phyloP scores from a whole-genome alignment of 2,113 vertebrate genomes.

The Ranitomeya variabilis region DNA sequence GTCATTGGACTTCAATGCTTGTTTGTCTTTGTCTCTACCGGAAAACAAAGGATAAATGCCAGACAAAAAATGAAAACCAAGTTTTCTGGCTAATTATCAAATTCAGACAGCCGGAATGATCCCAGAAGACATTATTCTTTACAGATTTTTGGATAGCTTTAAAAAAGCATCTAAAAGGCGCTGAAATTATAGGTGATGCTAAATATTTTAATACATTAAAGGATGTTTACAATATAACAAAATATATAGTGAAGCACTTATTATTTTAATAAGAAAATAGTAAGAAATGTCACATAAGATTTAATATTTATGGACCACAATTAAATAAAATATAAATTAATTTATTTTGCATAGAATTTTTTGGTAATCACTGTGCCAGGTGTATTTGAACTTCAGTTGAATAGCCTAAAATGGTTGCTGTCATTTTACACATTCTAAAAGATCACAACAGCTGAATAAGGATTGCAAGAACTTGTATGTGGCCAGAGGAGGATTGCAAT shows the following conservation, averaged over 20 bases:
- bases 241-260: not conserved
- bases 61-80: slow-evolving; percentile 47
- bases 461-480: no score
- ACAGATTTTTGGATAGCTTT: slow-evolving; percentile 17
- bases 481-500: no score
- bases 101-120: slow-evolving; percentile 9
- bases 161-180: not conserved
- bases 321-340: not conserved
- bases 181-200: not conserved
- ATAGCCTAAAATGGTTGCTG: no score
- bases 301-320: not conserved
- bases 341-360: no score
- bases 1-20: slow-evolving; percentile 13
- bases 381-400: no score
- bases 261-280: not conserved
- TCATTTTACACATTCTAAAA: no score
- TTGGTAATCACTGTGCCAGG: no score
- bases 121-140: slow-evolving; percentile 18
- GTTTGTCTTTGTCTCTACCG: slow-evolving; percentile 24
- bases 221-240: not conserved
- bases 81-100: slow-evolving; percentile 25
- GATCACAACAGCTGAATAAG: no score
- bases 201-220: not conserved
- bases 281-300: no score
- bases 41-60: slow-evolving; percentile 30